Percentiles rank a stretch among this genome's conserved stretches.
Conservation (phyloP, 2,797 vertebrate genomes). For the Nyctibius grandis region DNA sequence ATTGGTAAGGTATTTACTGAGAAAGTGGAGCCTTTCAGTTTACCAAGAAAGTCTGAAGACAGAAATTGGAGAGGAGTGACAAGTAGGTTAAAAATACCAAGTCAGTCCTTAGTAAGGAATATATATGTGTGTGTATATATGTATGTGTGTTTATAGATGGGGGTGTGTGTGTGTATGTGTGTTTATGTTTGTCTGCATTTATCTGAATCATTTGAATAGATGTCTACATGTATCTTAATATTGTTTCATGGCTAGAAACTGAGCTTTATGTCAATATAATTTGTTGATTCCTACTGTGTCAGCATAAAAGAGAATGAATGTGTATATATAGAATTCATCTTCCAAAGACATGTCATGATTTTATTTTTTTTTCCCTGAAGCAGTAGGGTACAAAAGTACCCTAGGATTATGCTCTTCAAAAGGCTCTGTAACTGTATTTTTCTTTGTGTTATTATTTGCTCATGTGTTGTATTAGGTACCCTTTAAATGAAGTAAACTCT, state of each 20-base stretch:
- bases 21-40: not conserved
- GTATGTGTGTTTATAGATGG: not conserved
- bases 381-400: not conserved
- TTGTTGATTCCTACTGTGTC: not conserved
- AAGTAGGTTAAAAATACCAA: not conserved
- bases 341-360: not conserved
- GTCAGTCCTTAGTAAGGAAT: not conserved
- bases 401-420: not conserved
- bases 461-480: not conserved
- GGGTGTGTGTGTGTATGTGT: accelerated
- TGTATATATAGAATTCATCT: not conserved
- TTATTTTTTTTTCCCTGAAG: not conserved
- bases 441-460: not conserved
- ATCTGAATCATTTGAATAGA: not conserved
- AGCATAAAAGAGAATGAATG: not conserved
- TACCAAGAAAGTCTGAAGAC: not conserved
- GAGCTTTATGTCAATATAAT: not conserved
- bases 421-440: not conserved
- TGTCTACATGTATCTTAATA: not conserved
- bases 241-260: not conserved
- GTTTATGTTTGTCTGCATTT: not conserved
- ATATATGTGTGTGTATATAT: not conserved
- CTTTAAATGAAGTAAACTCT: not conserved
- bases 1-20: not conserved
- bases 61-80: not conserved